Base-by-base conservation (phyloP, 2,113 vertebrate genomes). In the Megaceryle maxima region DNA sequence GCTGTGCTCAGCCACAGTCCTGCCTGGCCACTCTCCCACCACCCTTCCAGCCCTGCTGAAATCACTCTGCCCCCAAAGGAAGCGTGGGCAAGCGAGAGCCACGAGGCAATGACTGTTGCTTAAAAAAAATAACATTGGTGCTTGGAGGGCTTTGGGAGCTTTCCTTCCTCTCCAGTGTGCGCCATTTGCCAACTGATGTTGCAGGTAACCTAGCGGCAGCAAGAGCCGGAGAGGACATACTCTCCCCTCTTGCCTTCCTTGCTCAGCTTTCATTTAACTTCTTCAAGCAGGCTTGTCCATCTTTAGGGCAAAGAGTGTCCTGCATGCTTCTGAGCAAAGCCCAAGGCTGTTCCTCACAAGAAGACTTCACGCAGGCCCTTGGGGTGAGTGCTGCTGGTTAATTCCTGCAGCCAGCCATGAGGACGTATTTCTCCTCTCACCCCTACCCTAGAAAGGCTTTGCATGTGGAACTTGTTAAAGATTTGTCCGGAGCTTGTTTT, bases 301-400 rank as follows among this genome's bases (percentile, higher is more conserved):
- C 35, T 37, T 31, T 5, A 20, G 68, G 59, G 14, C 53, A 31
- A 48, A 26, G 19, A 64, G 53, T 11, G 1, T 53, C 46, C 57
- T 11, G 37, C 50, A 10, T 0, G 3, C 26, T 6, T 16, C 70
- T 20, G 31, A 56, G 37, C 44, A 24, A 33, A 28, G 21, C 22
- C 16, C 22, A 13, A 5, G 39, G 33, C 53, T 33, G 37, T 11
- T 5, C 48, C 31, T 35, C 11, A 0, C 8, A 6, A 13, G 29
- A 13, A 21, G 21, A 8, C 28, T 31, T 77, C 67, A 19, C 0
- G 2, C 16, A 0, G 2, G 43, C 10, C 70, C 11, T 0, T 7
- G 35, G 35, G 50, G 24, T 2, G 0, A 44, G 26, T 0, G 4
- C 35, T 12, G 51, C 66, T 41, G 41, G 24, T 25, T 35, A 11